Conservation (phyloP, 2,888 invertebrate species). For the Coleophora flavipennella region DNA sequence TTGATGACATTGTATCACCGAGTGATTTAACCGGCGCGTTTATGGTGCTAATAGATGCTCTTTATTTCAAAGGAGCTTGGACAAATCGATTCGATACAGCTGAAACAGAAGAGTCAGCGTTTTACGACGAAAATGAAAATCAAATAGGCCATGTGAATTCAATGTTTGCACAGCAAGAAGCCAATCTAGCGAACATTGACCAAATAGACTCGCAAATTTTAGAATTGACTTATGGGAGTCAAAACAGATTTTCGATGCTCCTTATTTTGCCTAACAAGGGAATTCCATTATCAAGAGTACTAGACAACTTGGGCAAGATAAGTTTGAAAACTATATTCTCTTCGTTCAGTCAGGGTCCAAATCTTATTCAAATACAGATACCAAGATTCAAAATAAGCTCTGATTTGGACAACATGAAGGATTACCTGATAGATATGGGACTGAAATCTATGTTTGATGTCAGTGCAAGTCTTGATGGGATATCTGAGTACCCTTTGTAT, state of each 20-base stretch:
- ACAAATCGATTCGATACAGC: slow-evolving; percentile 29
- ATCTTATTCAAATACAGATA: slow-evolving; percentile 49
- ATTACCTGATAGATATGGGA: slow-evolving; percentile 52
- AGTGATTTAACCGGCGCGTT: slow-evolving; percentile 33
- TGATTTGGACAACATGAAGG: slow-evolving; percentile 54
- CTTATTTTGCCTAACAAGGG: slow-evolving; percentile 71
- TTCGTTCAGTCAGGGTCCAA: slow-evolving; percentile 27
- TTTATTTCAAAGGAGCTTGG: slow-evolving; percentile 56
- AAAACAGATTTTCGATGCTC: slow-evolving; percentile 73
- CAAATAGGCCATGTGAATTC: slow-evolving; percentile 44
- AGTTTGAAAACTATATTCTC: slow-evolving; percentile 59
- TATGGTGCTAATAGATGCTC: slow-evolving; percentile 42
- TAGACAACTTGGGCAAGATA: slow-evolving; percentile 56
- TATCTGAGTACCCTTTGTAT: slow-evolving; percentile 33
- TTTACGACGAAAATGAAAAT: slow-evolving; percentile 36
- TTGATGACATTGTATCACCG: slow-evolving; percentile 42
- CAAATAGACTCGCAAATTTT: slow-evolving; percentile 35
- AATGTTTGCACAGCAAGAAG: slow-evolving; percentile 33
- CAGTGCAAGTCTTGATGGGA: slow-evolving; percentile 34
- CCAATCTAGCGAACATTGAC: slow-evolving; percentile 24
- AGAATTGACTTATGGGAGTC: slow-evolving; percentile 47
- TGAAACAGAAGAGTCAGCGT: slow-evolving; percentile 36
- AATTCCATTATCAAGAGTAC: slow-evolving; percentile 46
- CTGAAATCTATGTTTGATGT: slow-evolving; percentile 44
- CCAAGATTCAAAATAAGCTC: slow-evolving; percentile 75